A percentile compares a stretch with the other conserved stretches of the same genome.
phyloP scores from a whole-genome alignment of 1,140 invertebrate genomes.

The Ctenoplectra terminalis region DNA sequence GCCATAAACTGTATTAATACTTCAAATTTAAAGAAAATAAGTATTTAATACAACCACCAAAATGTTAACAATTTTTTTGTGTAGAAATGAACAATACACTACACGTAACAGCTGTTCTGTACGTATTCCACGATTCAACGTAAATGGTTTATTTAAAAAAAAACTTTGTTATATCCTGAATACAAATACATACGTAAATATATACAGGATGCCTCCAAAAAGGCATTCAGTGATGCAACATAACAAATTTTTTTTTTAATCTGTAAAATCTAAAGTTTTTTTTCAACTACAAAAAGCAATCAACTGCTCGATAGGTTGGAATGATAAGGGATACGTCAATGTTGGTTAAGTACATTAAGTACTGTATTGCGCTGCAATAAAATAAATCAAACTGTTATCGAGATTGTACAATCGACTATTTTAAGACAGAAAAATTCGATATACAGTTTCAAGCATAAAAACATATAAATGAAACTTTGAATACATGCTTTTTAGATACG shows the following conservation, averaged over 20 bases:
- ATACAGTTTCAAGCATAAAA: not conserved
- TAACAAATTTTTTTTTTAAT: not conserved
- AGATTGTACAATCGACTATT: not conserved
- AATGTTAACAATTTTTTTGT: not conserved
- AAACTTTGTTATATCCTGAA: not conserved
- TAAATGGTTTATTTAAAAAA: not conserved
- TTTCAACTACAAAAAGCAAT: not conserved
- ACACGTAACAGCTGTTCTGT: constrained; percentile 4
- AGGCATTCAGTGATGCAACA: not conserved
- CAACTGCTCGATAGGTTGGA: not conserved
- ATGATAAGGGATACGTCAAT: not conserved
- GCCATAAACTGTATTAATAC: not conserved
- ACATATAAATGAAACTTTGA: not conserved
- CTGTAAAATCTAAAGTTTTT: not conserved
- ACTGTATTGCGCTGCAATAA: not conserved
- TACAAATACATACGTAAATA: not conserved
- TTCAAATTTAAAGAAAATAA: not conserved
- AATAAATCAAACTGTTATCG: not conserved
- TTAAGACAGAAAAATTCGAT: not conserved
- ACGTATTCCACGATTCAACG: not conserved
- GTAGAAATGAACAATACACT: not conserved
- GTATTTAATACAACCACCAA: not conserved
- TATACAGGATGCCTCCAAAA: not conserved
- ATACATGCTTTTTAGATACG: not conserved
- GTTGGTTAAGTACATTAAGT: not conserved